Percentiles rank a stretch among this genome's conserved stretches.
Conservation (phyloP, 2,888 invertebrate genomes). For the Acrobasis suavella region DNA sequence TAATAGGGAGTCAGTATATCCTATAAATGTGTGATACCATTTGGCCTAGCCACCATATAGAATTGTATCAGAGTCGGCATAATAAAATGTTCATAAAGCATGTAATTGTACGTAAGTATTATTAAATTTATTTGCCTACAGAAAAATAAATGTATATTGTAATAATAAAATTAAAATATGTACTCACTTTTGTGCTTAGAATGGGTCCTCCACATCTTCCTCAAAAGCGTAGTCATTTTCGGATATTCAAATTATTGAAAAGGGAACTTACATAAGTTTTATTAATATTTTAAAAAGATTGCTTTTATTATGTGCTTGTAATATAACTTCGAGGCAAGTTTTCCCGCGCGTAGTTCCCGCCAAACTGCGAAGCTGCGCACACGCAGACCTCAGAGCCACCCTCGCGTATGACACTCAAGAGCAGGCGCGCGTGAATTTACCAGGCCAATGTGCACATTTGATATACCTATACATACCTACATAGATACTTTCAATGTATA, state of each 20-base stretch:
- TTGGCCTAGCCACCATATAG: too few relatives aligned
- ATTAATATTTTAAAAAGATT: constrained; percentile 17
- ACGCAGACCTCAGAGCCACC: constrained; percentile 46
- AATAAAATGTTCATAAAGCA: too few relatives aligned
- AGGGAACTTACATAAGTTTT: neutral
- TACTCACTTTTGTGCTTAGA: constrained; percentile 87
- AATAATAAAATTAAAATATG: neutral
- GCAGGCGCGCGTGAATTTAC: constrained; percentile 33
- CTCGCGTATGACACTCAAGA: constrained; percentile 43
- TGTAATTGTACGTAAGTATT: too few relatives aligned
- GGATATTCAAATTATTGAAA: constrained; percentile 14
- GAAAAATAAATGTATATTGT: too few relatives aligned
- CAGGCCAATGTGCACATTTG: neutral
- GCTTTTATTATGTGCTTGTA: neutral
- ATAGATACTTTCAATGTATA: neutral
- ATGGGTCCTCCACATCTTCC: constrained; percentile 85
- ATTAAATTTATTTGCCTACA: too few relatives aligned
- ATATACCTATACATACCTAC: neutral
- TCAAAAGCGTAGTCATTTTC: constrained; percentile 82
- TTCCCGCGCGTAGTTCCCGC: constrained; percentile 54
- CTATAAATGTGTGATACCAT: too few relatives aligned
- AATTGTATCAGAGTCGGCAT: too few relatives aligned
- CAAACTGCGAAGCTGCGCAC: constrained; percentile 49
- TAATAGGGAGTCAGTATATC: too few relatives aligned
- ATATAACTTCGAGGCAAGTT: constrained; percentile 42